Base-by-base conservation (phyloP, 2,888 invertebrate species). In the Eucera pruinosa region DNA sequence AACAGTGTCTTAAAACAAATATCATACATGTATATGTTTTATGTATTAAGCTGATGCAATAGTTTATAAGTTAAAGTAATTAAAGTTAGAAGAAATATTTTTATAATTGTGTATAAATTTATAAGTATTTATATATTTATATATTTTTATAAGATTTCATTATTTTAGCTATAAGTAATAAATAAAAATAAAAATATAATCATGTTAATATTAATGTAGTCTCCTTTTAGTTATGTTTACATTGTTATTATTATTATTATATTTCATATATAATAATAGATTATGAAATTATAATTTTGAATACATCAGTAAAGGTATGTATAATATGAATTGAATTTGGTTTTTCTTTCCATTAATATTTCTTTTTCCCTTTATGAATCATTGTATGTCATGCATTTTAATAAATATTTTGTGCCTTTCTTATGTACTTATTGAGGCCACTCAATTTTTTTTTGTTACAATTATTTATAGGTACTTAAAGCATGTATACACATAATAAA, bases 391-490 rank as follows among this genome's bases (percentile, higher is more conserved):
- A 43, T 25, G n/a, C 4, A 64, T 18, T 23, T 27, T 13, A 39
- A 5, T 33, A 5, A 30, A 33, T 13, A 33, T 43, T 11, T 33
- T 27, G 9, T 33, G 4, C n/a, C 23, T 30, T 30, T 30, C 25
- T 52, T 27, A 9, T 18, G 50, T 18, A 52, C 36, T 72, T 72
- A 72, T 58, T 68, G 69, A 58, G 71, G 58, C 52, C 58, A 72
- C 58, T 30, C 0, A 36, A 58, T 43, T 52, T 43, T n/a, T 13
- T 9, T 55, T 62, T 27, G 4, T 41, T 30, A 13, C 18, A 23
- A 13, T 50, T 47, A 47, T 15, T 47, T 61, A 1, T 33, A 30
- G 4, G 27, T 45, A n/a, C 13, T 13, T 33, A 45, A 61, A 23
- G 47, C 9, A n/a, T 47, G 23, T 6, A 43, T n/a, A 54, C n/a